Evolutionary conservation across 2,113 vertebrate genomes (phyloP).

Genomic region (Orcinus orca): DNA sequence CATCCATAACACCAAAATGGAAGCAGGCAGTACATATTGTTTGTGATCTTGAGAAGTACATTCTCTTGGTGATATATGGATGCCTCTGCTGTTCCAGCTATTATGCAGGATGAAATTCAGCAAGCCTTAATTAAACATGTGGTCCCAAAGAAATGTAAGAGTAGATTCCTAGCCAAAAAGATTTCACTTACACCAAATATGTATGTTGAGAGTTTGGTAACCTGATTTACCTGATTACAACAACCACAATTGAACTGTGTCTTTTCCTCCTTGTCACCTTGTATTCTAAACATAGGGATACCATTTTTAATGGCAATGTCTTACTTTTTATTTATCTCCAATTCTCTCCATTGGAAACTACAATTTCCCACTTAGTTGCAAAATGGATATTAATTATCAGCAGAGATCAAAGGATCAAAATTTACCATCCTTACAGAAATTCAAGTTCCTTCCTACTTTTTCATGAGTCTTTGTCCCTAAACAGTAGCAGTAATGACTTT

Average conservation of each 20-base stretch:
- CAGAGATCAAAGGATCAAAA: neutral
- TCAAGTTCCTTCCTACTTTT: neutral
- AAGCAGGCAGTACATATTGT: neutral
- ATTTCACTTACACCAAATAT: neutral
- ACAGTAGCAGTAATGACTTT: neutral
- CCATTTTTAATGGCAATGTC: constrained; percentile 20
- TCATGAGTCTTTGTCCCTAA: constrained; percentile 35
- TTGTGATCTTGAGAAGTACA: neutral
- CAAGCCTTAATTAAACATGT: constrained; percentile 7
- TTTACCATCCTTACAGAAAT: neutral
- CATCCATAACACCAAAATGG: neutral
- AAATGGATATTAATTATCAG: neutral
- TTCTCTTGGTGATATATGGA: neutral
- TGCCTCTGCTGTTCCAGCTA: neutral
- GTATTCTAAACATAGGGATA: neutral
- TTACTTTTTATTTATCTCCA: neutral
- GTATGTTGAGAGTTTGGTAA: neutral
- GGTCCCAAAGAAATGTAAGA: neutral
- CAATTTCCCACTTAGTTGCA: neutral
- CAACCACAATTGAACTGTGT: neutral
- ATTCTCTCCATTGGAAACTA: constrained; percentile 3
- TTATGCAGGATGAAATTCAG: constrained; percentile 7
- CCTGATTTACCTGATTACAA: neutral
- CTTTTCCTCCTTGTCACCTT: neutral
- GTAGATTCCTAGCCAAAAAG: neutral